Base-by-base conservation (phyloP, 2,797 vertebrate species). In the Spondyliosoma cantharus region DNA sequence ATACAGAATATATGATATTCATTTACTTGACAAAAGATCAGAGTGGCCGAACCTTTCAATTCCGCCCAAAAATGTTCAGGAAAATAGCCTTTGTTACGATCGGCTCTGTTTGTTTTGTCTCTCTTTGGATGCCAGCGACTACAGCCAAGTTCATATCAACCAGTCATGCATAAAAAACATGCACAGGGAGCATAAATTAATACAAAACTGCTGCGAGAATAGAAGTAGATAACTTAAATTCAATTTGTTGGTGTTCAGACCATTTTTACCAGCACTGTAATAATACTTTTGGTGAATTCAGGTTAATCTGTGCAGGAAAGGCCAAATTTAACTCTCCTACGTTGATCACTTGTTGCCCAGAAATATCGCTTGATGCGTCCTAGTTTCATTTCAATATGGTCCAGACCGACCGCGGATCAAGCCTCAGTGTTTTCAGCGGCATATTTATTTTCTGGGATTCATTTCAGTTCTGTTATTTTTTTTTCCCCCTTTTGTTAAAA, bases 381-480 rank as follows among this genome's bases (percentile, higher is more conserved):
- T 48, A 3, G 22, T 66, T 68, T 68, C 6, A 42, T 7, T 1
- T 63, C 3, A 42, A 42, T 49, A 25, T 59, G 48, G 14, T 69
- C 25, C 27, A 1, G 3, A 17, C 27, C 14, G 29, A 11, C 13
- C 24, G 20, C 46, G 20, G 56, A 43, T 32, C 13, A 25, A 58
- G 45, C 45, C 17, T 61, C 29, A 7, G 27, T 8, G 20, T 71
- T 49, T 69, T 50, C 32, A 25, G 58, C 27, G 22, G 11, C 48
- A 62, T 22, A 76, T 59, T 37, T 61, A 32, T 60, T 53, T 54
- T 59, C 52, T 57, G 37, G 43, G 62, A 84, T 56, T 77, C n/a
- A 65, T 70, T 74, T 74, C 17, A 29, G 53, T 29, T 65, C 60
- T 32, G 54, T 70, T 53, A 37, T 32, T 70, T 79, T 70, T 9